phyloP scores from a whole-genome alignment of 2,888 invertebrate species.

The Papilio demoleus region DNA sequence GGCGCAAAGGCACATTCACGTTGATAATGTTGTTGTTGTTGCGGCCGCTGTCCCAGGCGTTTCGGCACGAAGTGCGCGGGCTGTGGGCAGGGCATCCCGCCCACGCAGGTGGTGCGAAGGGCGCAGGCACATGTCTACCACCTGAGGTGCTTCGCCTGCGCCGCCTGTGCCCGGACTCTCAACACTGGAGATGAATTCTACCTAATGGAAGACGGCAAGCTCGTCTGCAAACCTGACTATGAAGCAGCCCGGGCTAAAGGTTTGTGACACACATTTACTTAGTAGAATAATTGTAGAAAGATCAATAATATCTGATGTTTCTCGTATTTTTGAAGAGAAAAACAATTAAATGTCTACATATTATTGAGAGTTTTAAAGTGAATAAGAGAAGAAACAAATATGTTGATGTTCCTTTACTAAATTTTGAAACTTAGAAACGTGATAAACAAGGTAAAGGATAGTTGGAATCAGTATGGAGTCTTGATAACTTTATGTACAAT shows the following conservation, averaged over 20 bases:
- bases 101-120: constrained; percentile 97
- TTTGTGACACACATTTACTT: no score
- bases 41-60: constrained; percentile 94
- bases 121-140: constrained; percentile 99
- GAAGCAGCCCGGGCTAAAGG: constrained; percentile 99
- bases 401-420: no score
- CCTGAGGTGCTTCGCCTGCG: constrained; percentile 97
- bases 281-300: no score
- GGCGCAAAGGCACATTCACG: constrained; percentile 55
- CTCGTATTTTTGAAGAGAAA: no score
- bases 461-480: no score
- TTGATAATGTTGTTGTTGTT: constrained; percentile 84
- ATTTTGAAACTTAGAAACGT: no score
- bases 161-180: constrained; percentile 96
- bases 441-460: no score
- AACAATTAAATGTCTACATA: no score
- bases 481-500: no score
- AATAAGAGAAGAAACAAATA: no score
- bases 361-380: no score
- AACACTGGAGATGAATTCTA: constrained; percentile 99
- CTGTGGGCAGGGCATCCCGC: constrained; percentile 98
- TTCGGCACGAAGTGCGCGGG: constrained; percentile 99
- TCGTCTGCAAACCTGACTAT: constrained; percentile 99
- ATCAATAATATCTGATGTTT: no score
- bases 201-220: constrained; percentile 98